These are phyloP conservation scores for Sarcophaga carnaria DNA, from an alignment of 2,888 invertebrate genomes.

Conservation along the genomic window DNA sequence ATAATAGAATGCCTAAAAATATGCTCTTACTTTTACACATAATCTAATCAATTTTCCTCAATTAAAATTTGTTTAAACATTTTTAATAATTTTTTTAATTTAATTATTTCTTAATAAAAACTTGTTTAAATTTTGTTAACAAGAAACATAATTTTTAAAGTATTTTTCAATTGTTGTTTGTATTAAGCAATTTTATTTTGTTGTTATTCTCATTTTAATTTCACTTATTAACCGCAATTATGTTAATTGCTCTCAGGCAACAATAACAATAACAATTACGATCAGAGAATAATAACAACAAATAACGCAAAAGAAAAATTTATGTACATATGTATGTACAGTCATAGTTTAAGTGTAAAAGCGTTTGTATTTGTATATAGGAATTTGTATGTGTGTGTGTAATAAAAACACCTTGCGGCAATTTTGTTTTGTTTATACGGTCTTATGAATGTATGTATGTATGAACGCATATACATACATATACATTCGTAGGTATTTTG, in stretches of 20 bases:
- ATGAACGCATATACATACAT: too few species aligned
- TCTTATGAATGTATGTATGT: not conserved
- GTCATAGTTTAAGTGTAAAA: not conserved
- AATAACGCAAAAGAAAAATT: not conserved
- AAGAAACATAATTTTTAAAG: too few species aligned
- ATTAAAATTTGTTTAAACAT: too few species aligned
- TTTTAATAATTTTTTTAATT: too few species aligned
- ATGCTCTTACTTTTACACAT: too few species aligned
- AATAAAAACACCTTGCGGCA: not conserved
- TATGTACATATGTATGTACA: not conserved
- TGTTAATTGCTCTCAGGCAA: not conserved
- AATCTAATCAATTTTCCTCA: too few species aligned
- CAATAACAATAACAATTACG: not conserved
- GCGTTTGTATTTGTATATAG: not conserved
- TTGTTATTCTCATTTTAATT: not conserved
- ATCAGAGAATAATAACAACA: not conserved
- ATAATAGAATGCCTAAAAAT: too few species aligned
- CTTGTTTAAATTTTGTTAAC: too few species aligned
- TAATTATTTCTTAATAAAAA: too few species aligned
- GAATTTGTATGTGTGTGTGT: too few species aligned
- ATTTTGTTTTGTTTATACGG: not conserved
- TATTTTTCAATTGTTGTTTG: not conserved
- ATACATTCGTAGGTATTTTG: not conserved
- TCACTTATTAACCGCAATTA: not conserved
- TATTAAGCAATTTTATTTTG: not conserved